These are phyloP conservation scores for Hyaena hyaena DNA, from an alignment of 2,113 vertebrate species.

Conservation along the genomic window DNA sequence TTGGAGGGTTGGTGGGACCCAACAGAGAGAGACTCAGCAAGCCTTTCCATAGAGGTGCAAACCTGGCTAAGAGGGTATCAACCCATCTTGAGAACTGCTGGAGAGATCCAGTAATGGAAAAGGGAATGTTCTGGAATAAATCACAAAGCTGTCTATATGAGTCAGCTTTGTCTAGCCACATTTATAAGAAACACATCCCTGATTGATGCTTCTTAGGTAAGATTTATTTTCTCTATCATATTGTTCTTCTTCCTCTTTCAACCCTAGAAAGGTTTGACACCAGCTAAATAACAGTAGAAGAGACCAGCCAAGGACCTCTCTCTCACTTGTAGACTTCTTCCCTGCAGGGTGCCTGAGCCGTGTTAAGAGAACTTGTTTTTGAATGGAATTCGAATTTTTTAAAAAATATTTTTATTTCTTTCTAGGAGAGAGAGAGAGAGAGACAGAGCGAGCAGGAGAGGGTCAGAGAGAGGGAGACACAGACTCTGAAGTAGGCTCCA, in stretches of 20 bases:
- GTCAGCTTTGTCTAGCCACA: neutral
- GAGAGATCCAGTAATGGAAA: neutral
- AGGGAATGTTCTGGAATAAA: neutral
- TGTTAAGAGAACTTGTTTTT: neutral
- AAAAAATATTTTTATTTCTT: no score
- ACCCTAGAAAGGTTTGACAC: neutral
- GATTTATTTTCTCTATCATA: neutral
- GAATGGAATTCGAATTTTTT: neutral
- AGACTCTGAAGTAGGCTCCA: no score
- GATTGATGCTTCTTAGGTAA: neutral
- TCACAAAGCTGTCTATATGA: neutral
- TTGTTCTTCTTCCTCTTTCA: neutral
- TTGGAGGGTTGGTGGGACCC: accelerated
- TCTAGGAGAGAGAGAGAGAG: no score
- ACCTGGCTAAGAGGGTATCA: neutral
- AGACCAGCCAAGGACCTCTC: neutral
- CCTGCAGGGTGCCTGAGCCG: neutral
- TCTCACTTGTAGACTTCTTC: neutral
- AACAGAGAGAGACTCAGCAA: neutral
- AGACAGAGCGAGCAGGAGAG: no score
- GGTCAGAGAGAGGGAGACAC: no score
- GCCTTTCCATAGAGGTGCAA: neutral
- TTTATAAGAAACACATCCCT: neutral
- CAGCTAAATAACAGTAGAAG: neutral
- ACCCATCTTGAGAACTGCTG: neutral